Percentiles rank a stretch among this genome's conserved stretches.
Conservation (phyloP, 2,797 vertebrate species). For the Pangasius mekongensis region DNA sequence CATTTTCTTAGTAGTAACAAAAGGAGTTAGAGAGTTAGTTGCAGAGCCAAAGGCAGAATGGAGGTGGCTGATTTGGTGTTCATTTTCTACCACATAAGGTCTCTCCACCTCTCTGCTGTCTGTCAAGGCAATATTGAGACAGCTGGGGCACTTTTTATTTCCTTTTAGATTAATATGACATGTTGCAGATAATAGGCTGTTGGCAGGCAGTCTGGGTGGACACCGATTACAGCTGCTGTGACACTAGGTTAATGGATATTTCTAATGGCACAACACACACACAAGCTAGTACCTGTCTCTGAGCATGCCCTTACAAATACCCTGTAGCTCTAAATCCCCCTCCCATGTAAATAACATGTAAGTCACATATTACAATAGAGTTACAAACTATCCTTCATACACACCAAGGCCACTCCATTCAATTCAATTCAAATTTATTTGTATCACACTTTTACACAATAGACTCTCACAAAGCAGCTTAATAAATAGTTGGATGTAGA, state of each 20-base stretch:
- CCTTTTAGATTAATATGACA: slow-evolving; percentile 65
- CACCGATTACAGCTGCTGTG: slow-evolving; percentile 66
- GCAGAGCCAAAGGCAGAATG: not conserved
- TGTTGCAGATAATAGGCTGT: slow-evolving; percentile 43
- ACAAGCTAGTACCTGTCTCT: slow-evolving; percentile 18
- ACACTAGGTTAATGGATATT: slow-evolving; percentile 64
- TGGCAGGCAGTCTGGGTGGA: slow-evolving; percentile 59
- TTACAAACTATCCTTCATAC: not conserved
- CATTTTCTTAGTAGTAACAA: not conserved
- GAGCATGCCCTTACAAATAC: not conserved
- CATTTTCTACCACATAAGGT: slow-evolving; percentile 60
- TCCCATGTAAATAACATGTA: no score
- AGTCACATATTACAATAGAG: no score
- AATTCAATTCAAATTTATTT: not conserved
- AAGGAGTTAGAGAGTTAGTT: not conserved
- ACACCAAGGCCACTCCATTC: not conserved
- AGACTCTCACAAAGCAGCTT: not conserved
- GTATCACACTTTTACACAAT: not conserved
- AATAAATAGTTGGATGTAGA: not conserved
- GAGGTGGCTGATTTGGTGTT: slow-evolving; percentile 46
- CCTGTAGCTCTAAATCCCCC: not conserved
- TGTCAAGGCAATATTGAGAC: slow-evolving; percentile 68
- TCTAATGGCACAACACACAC: slow-evolving; percentile 45
- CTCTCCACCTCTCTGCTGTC: slow-evolving; percentile 51
- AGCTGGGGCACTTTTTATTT: slow-evolving; percentile 51